These are phyloP conservation scores for Platalea minor DNA, from an alignment of 2,797 vertebrate species.

Conservation along the genomic window DNA sequence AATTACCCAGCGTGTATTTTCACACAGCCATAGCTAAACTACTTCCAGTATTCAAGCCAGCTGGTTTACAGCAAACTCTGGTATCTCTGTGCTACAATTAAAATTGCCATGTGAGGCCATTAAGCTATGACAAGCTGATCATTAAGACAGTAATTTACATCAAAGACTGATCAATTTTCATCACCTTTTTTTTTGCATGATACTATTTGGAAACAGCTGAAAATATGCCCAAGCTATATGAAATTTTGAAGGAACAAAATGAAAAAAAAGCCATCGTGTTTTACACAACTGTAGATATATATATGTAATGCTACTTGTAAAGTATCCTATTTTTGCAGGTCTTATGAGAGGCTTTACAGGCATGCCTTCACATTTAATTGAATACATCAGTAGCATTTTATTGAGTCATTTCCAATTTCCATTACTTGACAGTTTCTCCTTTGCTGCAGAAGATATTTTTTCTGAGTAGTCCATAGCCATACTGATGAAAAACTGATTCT, in stretches of 20 bases:
- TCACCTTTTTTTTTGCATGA: not conserved
- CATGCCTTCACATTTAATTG: not conserved
- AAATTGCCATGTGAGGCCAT: not conserved
- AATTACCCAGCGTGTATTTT: not conserved
- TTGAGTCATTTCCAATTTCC: not conserved
- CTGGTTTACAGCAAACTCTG: not conserved
- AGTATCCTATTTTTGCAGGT: fast-evolving
- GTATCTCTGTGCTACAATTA: not conserved
- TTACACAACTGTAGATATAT: not conserved
- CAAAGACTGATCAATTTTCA: not conserved
- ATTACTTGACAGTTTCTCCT: not conserved
- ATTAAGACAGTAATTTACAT: not conserved
- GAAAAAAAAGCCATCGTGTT: fast-evolving
- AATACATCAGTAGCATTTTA: not conserved
- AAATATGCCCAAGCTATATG: not conserved
- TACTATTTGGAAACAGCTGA: not conserved
- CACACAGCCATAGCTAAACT: not conserved
- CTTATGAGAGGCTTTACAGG: not conserved
- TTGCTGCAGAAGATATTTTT: not conserved
- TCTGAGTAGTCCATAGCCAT: not conserved
- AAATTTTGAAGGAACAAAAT: not conserved
- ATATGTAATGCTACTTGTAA: not conserved
- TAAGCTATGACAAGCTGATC: not conserved
- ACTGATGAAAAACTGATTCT: not conserved
- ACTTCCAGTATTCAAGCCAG: not conserved